Evolutionary conservation across 2,888 invertebrate species (phyloP), one percentile per base, ranked within the genome.

Genomic region (Drosophila pegasa): DNA sequence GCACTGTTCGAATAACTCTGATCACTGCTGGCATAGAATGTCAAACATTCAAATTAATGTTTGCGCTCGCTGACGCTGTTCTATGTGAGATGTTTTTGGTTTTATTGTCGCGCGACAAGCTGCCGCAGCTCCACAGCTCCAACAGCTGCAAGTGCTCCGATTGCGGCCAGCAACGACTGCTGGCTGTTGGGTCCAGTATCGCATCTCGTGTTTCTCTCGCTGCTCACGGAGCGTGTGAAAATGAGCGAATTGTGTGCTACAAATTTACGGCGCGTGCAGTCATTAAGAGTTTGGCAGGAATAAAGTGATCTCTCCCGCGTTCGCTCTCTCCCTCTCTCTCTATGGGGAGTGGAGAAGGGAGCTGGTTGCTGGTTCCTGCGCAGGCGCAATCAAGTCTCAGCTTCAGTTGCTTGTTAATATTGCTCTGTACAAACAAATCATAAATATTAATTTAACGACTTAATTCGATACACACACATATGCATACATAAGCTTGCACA

Each of bases 361-460:
- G 43, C 22, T 20, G 18, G 22, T 8, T 22, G 22, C 41, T n/a
- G 18, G 18, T 35, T 67, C 29, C 38, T 51, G 48, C 18, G 29
- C 29, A 47, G 48, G 35, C 41, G 61, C 69, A 69, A 69, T 68
- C 51, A 59, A 40, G 37, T 14, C 18, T 4, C 33, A 31, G 29
- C 40, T 38, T 50, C 20, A 63, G 52, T 57, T 35, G 55, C 51
- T 43, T 51, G 51, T 59, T 58, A 63, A 71, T 50, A 52, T 43
- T 70, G 48, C 20, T 75, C 75, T 77, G 80, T 70, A 57, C 79
- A 85, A 80, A 87, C 81, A 83, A 89, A 89, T 86, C 89, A 71
- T 89, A 87, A 87, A 89, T 89, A 78, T 80, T 82, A 59, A 89
- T 87, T 89, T 89, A 70, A 87, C 67, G 89, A 87, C 88, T 87